phyloP scores from a whole-genome alignment of 2,888 invertebrate species.

The Xanthia icteritia region DNA sequence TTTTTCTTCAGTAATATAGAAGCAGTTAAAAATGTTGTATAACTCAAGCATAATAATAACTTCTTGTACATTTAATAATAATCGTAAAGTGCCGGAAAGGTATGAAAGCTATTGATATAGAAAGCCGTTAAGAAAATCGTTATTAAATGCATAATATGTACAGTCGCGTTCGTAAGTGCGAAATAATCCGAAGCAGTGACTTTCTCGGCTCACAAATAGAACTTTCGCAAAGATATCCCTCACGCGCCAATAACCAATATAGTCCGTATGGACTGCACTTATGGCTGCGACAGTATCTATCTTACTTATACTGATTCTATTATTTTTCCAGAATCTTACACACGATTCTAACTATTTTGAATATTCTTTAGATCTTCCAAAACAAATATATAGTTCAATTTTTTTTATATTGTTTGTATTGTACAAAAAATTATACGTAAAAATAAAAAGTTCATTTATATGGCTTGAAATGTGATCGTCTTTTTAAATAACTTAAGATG shows the following conservation, averaged over 20 bases:
- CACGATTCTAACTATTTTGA: conserved; percentile 9
- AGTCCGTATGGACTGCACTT: not conserved
- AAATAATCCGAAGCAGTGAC: not conserved
- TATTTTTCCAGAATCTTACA: conserved; percentile 6
- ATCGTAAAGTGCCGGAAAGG: conserved; percentile 18
- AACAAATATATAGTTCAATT: not conserved
- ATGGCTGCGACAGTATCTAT: conserved; percentile 12
- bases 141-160: conserved; percentile 10
- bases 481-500: conserved; percentile 18
- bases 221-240: not conserved
- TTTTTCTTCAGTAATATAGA: conserved; percentile 45
- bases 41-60: conserved; percentile 46
- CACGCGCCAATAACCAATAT: not conserved
- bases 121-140: conserved; percentile 8
- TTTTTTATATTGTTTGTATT: conserved; percentile 3
- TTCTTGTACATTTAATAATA: conserved; percentile 29
- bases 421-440: not conserved
- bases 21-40: conserved; percentile 47
- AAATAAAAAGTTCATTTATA: conserved; percentile 22
- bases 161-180: conserved; percentile 8
- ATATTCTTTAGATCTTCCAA: conserved; percentile 3
- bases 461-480: conserved; percentile 24
- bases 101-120: conserved; percentile 16
- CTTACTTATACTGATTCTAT: not conserved
- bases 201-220: not conserved